These are phyloP conservation scores for Mechanitis messenoides DNA, from an alignment of 2,888 invertebrate genomes.

Conservation along the genomic window DNA sequence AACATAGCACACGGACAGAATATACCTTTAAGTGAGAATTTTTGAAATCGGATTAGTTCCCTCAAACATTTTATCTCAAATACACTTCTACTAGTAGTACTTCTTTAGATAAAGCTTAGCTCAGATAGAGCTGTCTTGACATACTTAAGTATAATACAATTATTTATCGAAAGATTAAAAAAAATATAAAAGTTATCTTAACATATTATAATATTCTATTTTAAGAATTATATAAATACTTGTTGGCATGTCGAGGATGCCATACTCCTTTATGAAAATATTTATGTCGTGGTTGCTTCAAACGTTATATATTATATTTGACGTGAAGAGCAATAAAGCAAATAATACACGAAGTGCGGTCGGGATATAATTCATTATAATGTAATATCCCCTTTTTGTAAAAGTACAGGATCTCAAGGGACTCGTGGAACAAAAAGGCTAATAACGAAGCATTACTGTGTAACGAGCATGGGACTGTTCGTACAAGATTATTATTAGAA, in stretches of 20 bases:
- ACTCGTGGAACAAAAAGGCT: conserved; percentile 30
- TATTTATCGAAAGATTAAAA: too few species aligned
- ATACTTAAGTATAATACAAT: too few species aligned
- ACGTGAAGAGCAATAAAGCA: conserved; percentile 28
- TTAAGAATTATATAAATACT: conserved; percentile 2
- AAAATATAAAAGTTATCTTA: too few species aligned
- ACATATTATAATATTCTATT: background rate
- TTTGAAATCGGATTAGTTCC: too few species aligned
- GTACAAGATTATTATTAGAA: conserved; percentile 9
- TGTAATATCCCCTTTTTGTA: conserved; percentile 27
- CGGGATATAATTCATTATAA: conserved; percentile 34
- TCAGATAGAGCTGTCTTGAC: too few species aligned
- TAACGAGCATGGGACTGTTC: conserved; percentile 21
- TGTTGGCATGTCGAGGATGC: background rate
- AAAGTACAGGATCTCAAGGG: conserved; percentile 25
- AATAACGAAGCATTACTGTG: conserved; percentile 28
- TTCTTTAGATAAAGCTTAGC: too few species aligned
- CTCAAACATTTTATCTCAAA: too few species aligned
- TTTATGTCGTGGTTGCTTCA: conserved; percentile 10
- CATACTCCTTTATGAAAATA: conserved; percentile 10
- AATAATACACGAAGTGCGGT: conserved; percentile 20
- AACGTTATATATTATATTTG: conserved; percentile 20
- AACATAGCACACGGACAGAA: too few species aligned
- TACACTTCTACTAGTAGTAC: too few species aligned
- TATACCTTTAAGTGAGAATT: too few species aligned